A percentile compares a stretch with the other conserved stretches of the same genome.
Conservation (phyloP, 2,888 invertebrate species). For the Rugalucina vietnamica region DNA sequence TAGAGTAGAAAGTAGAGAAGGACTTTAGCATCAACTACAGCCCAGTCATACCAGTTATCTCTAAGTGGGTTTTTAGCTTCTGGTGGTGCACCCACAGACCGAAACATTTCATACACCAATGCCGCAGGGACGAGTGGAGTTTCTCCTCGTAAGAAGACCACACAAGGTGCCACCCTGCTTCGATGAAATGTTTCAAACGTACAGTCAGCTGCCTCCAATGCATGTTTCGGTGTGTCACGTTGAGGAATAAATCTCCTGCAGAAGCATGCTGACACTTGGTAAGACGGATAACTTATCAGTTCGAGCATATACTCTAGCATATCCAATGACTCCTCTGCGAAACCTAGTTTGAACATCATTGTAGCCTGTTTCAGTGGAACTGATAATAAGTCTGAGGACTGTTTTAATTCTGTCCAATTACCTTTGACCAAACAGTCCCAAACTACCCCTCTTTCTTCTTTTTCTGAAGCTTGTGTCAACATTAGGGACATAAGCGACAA, state of each 20-base stretch:
- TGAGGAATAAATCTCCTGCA: neutral
- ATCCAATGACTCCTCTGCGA: neutral
- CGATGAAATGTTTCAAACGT: neutral
- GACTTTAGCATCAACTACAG: neutral
- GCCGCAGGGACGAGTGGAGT: neutral
- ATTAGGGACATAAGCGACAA: neutral
- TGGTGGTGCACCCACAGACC: neutral
- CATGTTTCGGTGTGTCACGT: neutral
- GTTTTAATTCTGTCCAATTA: neutral
- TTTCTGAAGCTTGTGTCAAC: neutral
- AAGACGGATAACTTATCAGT: neutral
- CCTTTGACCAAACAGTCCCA: neutral
- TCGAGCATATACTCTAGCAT: neutral
- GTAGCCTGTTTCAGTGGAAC: neutral
- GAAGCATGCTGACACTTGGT: neutral
- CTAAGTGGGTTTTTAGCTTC: neutral
- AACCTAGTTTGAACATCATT: neutral
- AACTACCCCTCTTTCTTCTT: neutral
- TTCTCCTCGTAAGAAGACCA: neutral
- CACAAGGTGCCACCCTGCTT: neutral
- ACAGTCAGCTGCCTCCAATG: neutral
- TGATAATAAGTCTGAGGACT: neutral
- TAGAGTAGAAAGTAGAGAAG: neutral
- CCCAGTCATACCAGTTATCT: neutral
- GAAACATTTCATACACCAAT: neutral